phyloP scores from a whole-genome alignment of 2,888 invertebrate genomes.

The Melikaiella ostensackeni region DNA sequence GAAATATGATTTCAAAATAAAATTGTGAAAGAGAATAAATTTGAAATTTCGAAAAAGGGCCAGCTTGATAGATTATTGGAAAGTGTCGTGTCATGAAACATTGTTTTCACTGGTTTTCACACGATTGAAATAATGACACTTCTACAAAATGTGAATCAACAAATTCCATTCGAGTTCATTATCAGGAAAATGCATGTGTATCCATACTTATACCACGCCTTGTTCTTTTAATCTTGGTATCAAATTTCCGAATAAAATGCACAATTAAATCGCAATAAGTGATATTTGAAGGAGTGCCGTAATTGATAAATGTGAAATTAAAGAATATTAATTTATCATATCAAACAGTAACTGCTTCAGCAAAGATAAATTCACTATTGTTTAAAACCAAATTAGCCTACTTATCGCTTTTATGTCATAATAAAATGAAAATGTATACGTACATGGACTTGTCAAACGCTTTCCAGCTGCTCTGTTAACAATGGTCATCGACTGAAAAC shows the following conservation, averaged over 20 bases:
- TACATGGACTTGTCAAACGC: constrained; percentile 7
- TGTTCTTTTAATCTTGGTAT: not conserved
- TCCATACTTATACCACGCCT: not conserved
- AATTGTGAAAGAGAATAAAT: not conserved
- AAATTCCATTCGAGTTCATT: not conserved
- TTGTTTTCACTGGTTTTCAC: not conserved
- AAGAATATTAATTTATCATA: not conserved
- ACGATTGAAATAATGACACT: not conserved
- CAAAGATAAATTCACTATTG: not conserved
- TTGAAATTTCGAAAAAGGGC: not conserved
- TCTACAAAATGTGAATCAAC: not conserved
- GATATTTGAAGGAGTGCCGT: not conserved
- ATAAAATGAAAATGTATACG: not conserved
- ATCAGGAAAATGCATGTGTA: not conserved
- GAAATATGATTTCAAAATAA: not conserved
- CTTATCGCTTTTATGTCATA: constrained; percentile 12
- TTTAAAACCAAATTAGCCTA: not conserved
- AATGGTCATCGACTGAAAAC: no score
- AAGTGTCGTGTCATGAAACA: not conserved
- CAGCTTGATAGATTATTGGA: not conserved
- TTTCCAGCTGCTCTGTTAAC: not conserved
- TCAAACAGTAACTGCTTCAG: not conserved
- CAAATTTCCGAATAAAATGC: constrained; percentile 10
- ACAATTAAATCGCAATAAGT: not conserved
- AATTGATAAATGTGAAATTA: not conserved